Conservation (phyloP, 2,888 invertebrate genomes). For the Cyrtodaria siliqua region DNA sequence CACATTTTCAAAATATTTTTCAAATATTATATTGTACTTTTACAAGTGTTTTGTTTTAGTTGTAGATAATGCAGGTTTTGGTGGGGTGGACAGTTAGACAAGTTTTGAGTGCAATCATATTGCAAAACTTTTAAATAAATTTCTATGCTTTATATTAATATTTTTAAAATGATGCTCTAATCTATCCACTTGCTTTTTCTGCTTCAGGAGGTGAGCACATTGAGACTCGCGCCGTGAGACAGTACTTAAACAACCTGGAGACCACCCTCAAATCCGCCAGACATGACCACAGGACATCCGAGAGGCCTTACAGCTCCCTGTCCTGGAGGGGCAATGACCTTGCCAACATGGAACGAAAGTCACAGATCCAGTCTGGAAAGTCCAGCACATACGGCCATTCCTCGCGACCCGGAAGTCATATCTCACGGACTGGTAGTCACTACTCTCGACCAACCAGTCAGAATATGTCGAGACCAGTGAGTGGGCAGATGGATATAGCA, state of each 20-base stretch:
- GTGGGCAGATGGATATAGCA: slow-evolving; percentile 41
- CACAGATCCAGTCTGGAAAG: slow-evolving; percentile 53
- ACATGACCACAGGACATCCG: slow-evolving; percentile 67
- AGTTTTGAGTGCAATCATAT: too few species aligned
- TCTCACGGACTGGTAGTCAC: slow-evolving; percentile 57
- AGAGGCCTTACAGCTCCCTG: slow-evolving; percentile 74
- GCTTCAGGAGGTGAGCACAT: slow-evolving; percentile 76
- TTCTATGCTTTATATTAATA: too few species aligned
- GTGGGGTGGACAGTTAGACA: too few species aligned
- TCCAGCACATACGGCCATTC: slow-evolving; percentile 48
- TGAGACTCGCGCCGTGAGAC: slow-evolving; percentile 69
- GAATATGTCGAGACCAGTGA: slow-evolving; percentile 42
- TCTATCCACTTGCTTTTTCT: slow-evolving; percentile 18
- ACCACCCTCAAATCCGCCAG: slow-evolving; percentile 72
- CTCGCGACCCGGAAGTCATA: slow-evolving; percentile 60
- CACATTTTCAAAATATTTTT: too few species aligned
- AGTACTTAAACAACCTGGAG: slow-evolving; percentile 74
- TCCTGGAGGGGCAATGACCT: slow-evolving; percentile 77
- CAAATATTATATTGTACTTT: too few species aligned
- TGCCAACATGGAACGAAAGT: slow-evolving; percentile 61
- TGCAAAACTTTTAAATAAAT: too few species aligned
- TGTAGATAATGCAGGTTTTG: too few species aligned
- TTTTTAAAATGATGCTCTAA: too few species aligned
- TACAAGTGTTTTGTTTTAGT: too few species aligned
- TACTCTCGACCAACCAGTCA: slow-evolving; percentile 52